Evolutionary conservation across 2,797 vertebrate species (phyloP).

Genomic region (Lepilemur ruficaudatus): DNA sequence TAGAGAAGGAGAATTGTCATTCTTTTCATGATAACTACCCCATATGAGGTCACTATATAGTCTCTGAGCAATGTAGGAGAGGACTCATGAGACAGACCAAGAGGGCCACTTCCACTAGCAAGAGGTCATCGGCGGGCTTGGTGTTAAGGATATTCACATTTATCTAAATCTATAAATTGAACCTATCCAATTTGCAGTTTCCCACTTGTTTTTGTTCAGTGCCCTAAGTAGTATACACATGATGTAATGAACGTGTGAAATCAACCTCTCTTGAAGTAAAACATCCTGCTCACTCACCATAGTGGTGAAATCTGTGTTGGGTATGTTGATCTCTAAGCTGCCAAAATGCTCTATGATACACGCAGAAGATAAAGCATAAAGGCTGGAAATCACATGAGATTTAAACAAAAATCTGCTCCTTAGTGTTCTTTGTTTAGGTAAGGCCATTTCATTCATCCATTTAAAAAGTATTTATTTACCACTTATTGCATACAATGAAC

Average conservation of each 20-base stretch:
- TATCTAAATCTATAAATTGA: background rate
- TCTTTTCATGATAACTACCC: background rate
- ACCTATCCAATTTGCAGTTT: too few relatives aligned
- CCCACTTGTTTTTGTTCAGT: background rate
- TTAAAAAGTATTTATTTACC: background rate
- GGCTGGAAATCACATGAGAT: background rate
- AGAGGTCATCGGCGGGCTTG: fast-evolving
- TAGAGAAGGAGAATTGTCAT: background rate
- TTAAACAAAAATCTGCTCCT: background rate
- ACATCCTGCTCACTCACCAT: background rate
- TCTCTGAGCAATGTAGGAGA: background rate
- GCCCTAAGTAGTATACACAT: background rate
- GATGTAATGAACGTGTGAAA: background rate
- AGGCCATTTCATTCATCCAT: background rate
- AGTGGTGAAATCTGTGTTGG: background rate
- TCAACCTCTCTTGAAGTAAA: background rate
- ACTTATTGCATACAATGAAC: background rate
- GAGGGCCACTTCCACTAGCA: background rate
- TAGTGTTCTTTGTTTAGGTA: background rate
- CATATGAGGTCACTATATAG: background rate
- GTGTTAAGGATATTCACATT: too few relatives aligned
- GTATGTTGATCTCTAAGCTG: too few relatives aligned
- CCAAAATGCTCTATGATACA: background rate
- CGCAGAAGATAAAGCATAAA: background rate
- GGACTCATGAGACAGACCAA: background rate